Percentiles rank a stretch among this genome's conserved stretches.
Conservation (phyloP, 2,888 invertebrate genomes). For the Lamproptera curius region DNA sequence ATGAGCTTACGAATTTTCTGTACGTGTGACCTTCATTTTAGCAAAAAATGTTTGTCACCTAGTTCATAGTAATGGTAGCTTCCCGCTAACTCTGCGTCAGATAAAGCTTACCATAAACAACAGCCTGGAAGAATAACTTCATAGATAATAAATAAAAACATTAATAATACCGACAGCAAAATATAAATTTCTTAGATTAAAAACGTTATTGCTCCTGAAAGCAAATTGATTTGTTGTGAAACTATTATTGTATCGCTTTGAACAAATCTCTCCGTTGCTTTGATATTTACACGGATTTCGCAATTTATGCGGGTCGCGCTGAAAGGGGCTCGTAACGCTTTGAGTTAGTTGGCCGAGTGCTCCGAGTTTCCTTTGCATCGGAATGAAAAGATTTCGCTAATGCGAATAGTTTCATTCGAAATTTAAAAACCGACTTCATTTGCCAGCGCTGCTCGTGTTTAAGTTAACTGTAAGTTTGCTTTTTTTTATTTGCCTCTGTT, state of each 20-base stretch:
- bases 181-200: too few relatives aligned
- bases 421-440: slow-evolving; percentile 15
- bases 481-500: neutral
- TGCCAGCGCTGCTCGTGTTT: slow-evolving; percentile 3
- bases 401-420: slow-evolving; percentile 21
- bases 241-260: neutral
- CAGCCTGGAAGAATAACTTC: too few relatives aligned
- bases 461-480: slow-evolving; percentile 1
- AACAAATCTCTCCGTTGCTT: slow-evolving; percentile 3
- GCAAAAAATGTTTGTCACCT: too few relatives aligned
- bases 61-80: too few relatives aligned
- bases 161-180: too few relatives aligned
- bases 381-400: slow-evolving; percentile 26
- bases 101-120: too few relatives aligned
- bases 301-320: slow-evolving; percentile 13
- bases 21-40: too few relatives aligned
- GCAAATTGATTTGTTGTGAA: neutral
- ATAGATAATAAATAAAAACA: too few relatives aligned
- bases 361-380: slow-evolving; percentile 19
- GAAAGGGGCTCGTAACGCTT: slow-evolving; percentile 16
- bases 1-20: too few relatives aligned
- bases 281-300: slow-evolving; percentile 15
- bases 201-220: too few relatives aligned
- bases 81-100: too few relatives aligned
- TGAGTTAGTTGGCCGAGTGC: slow-evolving; percentile 12